Conservation (phyloP, 2,113 vertebrate species). For the Trachemys scripta region DNA sequence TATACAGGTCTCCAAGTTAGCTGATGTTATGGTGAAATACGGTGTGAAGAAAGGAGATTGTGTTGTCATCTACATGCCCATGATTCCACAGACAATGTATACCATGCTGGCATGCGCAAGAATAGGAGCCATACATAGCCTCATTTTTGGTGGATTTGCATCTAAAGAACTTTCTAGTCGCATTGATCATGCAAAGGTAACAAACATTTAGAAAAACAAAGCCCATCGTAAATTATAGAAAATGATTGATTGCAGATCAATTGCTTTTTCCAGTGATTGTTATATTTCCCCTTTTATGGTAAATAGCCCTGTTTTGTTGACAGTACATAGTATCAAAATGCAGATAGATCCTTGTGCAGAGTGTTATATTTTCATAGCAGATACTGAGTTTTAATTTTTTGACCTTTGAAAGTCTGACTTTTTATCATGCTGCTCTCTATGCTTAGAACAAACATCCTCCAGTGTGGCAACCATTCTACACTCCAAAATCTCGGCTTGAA, state of each 20-base stretch:
- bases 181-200: conserved; percentile 95
- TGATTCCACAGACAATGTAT: conserved; percentile 96
- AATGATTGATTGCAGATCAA: background rate
- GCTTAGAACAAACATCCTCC: background rate
- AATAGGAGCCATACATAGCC: conserved; percentile 95
- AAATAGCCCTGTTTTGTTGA: background rate
- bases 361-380: background rate
- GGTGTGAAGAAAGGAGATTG: conserved; percentile 91
- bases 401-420: background rate
- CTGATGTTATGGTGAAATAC: conserved; percentile 89
- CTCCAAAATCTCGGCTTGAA: background rate
- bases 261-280: background rate
- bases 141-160: conserved; percentile 98
- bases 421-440: background rate
- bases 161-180: conserved; percentile 93
- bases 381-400: background rate
- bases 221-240: background rate
- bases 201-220: background rate
- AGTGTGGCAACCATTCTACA: background rate
- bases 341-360: background rate
- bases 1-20: conserved; percentile 91
- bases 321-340: background rate
- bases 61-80: conserved; percentile 98
- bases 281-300: background rate
- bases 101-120: conserved; percentile 95